phyloP scores from a whole-genome alignment of 2,888 invertebrate genomes.

The Exephanes ischioxanthus region DNA sequence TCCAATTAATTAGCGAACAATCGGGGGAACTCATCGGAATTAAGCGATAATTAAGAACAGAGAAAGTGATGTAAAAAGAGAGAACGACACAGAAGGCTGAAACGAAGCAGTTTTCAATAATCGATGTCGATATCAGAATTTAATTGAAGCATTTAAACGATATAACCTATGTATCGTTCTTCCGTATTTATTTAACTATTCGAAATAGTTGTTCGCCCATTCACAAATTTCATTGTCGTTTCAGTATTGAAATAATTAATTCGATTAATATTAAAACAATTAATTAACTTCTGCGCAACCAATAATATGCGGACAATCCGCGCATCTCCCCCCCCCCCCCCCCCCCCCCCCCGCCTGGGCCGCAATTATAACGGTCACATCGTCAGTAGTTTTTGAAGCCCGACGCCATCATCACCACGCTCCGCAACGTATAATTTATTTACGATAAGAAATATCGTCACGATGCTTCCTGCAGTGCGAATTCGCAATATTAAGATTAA shows the following conservation, averaged over 20 bases:
- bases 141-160: conserved; percentile 13
- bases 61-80: neutral
- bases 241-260: neutral
- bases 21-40: conserved; percentile 24
- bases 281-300: conserved; percentile 29
- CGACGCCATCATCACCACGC: conserved; percentile 21
- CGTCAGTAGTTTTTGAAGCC: conserved; percentile 50
- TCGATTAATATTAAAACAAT: neutral
- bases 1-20: conserved; percentile 45
- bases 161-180: neutral
- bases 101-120: conserved; percentile 1
- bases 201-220: neutral
- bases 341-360: neutral
- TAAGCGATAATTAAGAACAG: conserved; percentile 41
- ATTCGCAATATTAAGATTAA: conserved; percentile 75
- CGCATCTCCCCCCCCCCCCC: neutral
- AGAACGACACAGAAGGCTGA: neutral
- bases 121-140: neutral
- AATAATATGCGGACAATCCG: conserved; percentile 15
- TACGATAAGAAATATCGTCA: conserved; percentile 1
- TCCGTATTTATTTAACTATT: neutral
- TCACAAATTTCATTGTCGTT: neutral
- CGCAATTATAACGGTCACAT: conserved; percentile 1
- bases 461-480: conserved; percentile 48
- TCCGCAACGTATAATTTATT: neutral